phyloP scores from a whole-genome alignment of 2,113 vertebrate species.

The Siphamia tubifer region DNA sequence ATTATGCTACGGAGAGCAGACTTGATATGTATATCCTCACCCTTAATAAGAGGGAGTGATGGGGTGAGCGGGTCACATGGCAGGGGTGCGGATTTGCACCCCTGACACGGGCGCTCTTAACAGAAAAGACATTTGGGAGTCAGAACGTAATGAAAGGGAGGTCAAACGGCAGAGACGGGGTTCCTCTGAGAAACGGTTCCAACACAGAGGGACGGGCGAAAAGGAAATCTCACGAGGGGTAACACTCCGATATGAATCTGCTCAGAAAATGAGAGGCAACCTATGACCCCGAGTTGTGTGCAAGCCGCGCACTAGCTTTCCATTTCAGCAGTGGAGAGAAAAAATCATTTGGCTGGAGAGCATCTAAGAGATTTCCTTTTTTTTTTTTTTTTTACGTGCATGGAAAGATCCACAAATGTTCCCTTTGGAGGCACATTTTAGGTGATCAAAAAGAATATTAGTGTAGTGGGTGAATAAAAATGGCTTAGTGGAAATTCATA shows the following conservation, averaged over 20 bases:
- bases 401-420: neutral
- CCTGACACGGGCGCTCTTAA: neutral
- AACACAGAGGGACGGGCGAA: neutral
- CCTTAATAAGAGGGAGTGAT: conserved; percentile 30
- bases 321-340: neutral
- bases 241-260: conserved; percentile 33
- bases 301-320: conserved; percentile 2
- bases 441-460: neutral
- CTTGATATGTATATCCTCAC: neutral
- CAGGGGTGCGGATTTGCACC: conserved; percentile 15
- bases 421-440: neutral
- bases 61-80: conserved; percentile 31
- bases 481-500: too few species aligned
- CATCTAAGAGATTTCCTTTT: neutral
- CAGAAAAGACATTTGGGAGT: conserved; percentile 34
- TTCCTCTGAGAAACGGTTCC: conserved; percentile 22
- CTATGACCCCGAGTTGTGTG: conserved; percentile 12
- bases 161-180: conserved; percentile 45
- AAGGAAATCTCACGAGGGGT: conserved; percentile 23
- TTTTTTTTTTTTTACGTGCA: too few species aligned
- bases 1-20: neutral
- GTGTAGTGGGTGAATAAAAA: too few species aligned
- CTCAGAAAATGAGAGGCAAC: conserved; percentile 52
- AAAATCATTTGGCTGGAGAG: too few species aligned
- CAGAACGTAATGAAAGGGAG: conserved; percentile 47